Percentiles rank a stretch among this genome's conserved stretches.
Evolutionary conservation across 2,888 invertebrate genomes (phyloP).

Genomic region (Altica lythri): DNA sequence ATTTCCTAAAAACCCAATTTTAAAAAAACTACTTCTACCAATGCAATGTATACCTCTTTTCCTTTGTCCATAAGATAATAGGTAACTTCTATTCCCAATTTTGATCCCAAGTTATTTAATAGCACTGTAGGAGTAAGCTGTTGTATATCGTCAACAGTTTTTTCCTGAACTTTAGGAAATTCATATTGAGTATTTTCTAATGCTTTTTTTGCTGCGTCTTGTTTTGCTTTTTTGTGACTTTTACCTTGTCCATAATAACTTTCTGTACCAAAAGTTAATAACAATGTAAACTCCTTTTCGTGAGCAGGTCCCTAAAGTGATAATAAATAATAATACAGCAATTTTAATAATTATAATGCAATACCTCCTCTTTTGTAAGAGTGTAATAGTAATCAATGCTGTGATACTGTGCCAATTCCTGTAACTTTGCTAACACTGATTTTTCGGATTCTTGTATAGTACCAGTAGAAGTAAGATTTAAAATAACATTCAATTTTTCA

Average conservation of each 20-base stretch:
- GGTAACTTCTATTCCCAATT: slow-evolving; percentile 47
- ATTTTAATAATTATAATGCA: neutral
- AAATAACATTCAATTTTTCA: slow-evolving; percentile 1
- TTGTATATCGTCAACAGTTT: slow-evolving; percentile 33
- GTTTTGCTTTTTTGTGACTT: slow-evolving; percentile 49
- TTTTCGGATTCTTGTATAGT: slow-evolving; percentile 25
- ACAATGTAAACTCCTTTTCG: slow-evolving; percentile 45
- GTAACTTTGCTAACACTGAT: slow-evolving; percentile 36
- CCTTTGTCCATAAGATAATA: slow-evolving; percentile 41
- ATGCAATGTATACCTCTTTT: slow-evolving; percentile 26
- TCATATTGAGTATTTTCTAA: slow-evolving; percentile 46
- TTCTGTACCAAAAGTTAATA: slow-evolving; percentile 49
- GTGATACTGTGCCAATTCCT: slow-evolving; percentile 45
- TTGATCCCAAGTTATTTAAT: slow-evolving; percentile 49
- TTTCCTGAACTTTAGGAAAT: slow-evolving; percentile 42
- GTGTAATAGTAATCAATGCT: slow-evolving; percentile 41
- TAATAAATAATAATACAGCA: slow-evolving; percentile 1
- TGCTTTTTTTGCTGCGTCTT: slow-evolving; percentile 45
- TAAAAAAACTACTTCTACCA: neutral
- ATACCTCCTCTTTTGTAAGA: slow-evolving; percentile 43
- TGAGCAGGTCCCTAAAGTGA: slow-evolving; percentile 48
- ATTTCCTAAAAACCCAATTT: slow-evolving; percentile 24
- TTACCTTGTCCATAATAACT: slow-evolving; percentile 43
- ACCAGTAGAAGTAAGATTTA: slow-evolving; percentile 17
- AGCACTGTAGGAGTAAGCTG: slow-evolving; percentile 48